Evolutionary conservation across 2,888 invertebrate genomes (phyloP).

Genomic region (Perithous albicinctus): DNA sequence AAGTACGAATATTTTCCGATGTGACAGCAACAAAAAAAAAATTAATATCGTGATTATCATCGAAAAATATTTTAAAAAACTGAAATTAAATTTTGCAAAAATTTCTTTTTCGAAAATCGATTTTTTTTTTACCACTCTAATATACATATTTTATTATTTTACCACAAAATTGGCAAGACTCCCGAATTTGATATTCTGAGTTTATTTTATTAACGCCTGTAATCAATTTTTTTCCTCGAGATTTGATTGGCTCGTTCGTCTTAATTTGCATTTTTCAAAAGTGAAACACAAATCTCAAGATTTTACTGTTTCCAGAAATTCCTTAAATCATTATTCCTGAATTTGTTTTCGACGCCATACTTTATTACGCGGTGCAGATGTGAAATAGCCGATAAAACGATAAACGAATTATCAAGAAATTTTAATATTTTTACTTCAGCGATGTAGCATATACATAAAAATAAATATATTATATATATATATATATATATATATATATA

Average conservation of each 20-base stretch:
- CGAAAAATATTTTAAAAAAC: too few relatives aligned
- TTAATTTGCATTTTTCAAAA: background rate
- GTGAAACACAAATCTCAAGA: background rate
- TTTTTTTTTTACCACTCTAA: too few relatives aligned
- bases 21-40: too few relatives aligned
- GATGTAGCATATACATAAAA: conserved; percentile 35
- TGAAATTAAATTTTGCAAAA: too few relatives aligned
- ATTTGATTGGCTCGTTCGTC: background rate
- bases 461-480: too few relatives aligned
- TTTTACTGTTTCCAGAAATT: background rate
- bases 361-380: background rate
- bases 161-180: background rate
- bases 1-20: too few relatives aligned
- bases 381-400: conserved; percentile 32
- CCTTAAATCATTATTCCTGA: background rate
- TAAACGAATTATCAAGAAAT: conserved; percentile 50
- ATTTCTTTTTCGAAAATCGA: too few relatives aligned
- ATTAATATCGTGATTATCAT: too few relatives aligned
- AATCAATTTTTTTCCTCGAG: background rate
- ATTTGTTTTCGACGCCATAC: background rate
- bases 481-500: conserved; percentile 17
- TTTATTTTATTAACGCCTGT: background rate
- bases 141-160: too few relatives aligned
- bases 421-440: conserved; percentile 58
- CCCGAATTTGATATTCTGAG: background rate